These are phyloP conservation scores for Pristionchus arcanus DNA, from an alignment of 2,888 invertebrate genomes.

Conservation along the genomic window DNA sequence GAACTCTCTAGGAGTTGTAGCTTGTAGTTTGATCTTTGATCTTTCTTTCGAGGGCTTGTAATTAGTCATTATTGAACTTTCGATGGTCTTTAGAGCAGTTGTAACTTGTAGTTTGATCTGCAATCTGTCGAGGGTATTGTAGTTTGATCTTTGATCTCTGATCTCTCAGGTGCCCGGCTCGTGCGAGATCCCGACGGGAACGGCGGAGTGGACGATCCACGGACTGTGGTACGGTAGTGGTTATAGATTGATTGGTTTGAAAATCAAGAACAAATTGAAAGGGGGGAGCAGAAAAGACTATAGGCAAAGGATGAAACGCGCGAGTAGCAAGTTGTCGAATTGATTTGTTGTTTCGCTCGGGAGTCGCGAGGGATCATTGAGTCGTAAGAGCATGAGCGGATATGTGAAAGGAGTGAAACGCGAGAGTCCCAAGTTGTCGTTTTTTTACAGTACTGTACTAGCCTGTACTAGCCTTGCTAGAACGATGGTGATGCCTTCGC, in stretches of 20 bases:
- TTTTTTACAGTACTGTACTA: no score
- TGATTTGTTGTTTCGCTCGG: no score
- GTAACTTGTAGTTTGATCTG: no score
- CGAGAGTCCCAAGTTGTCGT: no score
- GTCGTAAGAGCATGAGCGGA: no score
- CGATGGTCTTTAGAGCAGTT: neutral
- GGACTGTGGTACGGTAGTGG: constrained; percentile 51
- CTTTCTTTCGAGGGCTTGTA: no score
- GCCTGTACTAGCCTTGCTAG: no score
- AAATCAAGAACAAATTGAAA: neutral
- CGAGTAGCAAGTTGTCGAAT: neutral
- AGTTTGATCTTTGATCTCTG: neutral
- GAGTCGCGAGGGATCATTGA: no score
- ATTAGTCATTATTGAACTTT: no score
- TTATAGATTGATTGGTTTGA: constrained; percentile 13
- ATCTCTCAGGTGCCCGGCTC: constrained; percentile 25
- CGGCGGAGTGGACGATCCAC: constrained; percentile 53
- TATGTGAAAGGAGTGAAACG: no score
- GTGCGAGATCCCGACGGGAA: constrained; percentile 46
- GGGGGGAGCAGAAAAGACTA: neutral
- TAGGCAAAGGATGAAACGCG: neutral
- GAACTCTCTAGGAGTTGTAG: neutral
- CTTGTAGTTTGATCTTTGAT: neutral
- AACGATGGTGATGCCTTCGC: no score
- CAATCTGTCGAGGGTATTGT: no score